Evolutionary conservation across 2,113 vertebrate species (phyloP), one percentile per base, ranked within the genome.

Genomic region (Stomatorhinus ivindoensis): DNA sequence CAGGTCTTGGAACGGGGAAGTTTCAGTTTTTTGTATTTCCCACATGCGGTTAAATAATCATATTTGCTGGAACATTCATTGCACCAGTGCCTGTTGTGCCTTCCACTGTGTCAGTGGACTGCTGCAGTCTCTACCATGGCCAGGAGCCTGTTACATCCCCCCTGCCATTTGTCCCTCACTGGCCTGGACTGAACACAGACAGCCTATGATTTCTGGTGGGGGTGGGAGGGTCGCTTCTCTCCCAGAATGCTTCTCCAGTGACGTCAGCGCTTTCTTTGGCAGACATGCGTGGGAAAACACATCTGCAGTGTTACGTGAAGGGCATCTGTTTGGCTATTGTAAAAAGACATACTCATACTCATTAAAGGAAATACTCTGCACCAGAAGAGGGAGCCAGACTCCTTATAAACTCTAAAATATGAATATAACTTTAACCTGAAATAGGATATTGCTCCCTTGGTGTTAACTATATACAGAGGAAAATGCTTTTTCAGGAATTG

Each of bases 301-400:
- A 47, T 85, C n/a, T 89, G 47, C 48, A 76, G 31, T 83, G 46
- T 89, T 69, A 48, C 44, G 87, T 89, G 88, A 89, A 83, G 48
- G 48, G 73, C 73, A 82, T 89, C 13, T 69, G 50, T 61, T 31
- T 46, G 11, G 51, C 35, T 39, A 8, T 85, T 46, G 35, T 89
- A 39, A 83, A 89, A 89, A 80, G 44, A 61, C 50, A 55, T 53
- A 35, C 21, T 27, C 83, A 55, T 31, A 42, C 51, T 61, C 76
- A 55, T 84, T 84, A 27, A 39, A 55, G 24, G 73, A 53, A 19
- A 80, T 27, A 21, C 50, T 27, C 10, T 58, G 80, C 1, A 61
- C 80, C 88, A 89, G 76, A 89, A 89, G 88, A 84, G 88, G 80
- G 51, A 89, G 80, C 88, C 19, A 61, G 80, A 53, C 55, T 51